Evolutionary conservation across 2,113 vertebrate genomes (phyloP), one percentile per base, ranked within the genome.

Genomic region (Colistium nudipinnis): DNA sequence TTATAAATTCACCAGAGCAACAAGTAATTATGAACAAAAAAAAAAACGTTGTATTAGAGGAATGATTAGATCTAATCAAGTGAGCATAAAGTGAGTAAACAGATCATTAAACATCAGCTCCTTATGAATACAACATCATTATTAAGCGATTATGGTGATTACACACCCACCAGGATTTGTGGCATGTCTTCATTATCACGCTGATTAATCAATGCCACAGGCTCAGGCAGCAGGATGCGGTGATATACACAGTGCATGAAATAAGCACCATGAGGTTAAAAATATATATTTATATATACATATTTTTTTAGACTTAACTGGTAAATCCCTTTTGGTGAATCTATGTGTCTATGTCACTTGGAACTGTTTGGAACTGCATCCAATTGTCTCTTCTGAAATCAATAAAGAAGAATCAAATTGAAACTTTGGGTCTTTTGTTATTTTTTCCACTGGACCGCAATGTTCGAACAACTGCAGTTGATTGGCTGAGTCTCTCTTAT

Each of bases 141-240:
- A 91, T 85, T 83, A 89, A 84, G 78, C 76, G 74, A 91, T 87
- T 89, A 78, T 53, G 65, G 63, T 74, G 77, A 85, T 83, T 78
- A 77, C 33, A 83, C 81, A 64, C 84, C 81, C 86, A 83, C 78
- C 19, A 59, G 80, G 70, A 51, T 81, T 75, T 85, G 60, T 59
- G 59, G 61, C 0, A 4, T 64, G 69, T 78, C 65, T 77, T 82
- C 69, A 84, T 86, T 85, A 86, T 78, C 71, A 20, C 28, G 4
- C 52, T 48, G 62, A 86, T 87, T 76, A 81, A 86, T 88, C 80
- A 83, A 57, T 16, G 33, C 71, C 78, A 66, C 70, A 31, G 62
- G 65, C 56, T 35, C 28, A 66, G 51, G 64, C 39, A 5, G 44
- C 28, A 6, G 63, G 35, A 63, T 6, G 62, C 35, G 17, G 31